Percentiles rank a stretch among this genome's conserved stretches.
These are phyloP conservation scores for Sanderia malayensis DNA, from an alignment of 30 jellyfish, hydroid and myxozoan genomes.

Conservation along the genomic window DNA sequence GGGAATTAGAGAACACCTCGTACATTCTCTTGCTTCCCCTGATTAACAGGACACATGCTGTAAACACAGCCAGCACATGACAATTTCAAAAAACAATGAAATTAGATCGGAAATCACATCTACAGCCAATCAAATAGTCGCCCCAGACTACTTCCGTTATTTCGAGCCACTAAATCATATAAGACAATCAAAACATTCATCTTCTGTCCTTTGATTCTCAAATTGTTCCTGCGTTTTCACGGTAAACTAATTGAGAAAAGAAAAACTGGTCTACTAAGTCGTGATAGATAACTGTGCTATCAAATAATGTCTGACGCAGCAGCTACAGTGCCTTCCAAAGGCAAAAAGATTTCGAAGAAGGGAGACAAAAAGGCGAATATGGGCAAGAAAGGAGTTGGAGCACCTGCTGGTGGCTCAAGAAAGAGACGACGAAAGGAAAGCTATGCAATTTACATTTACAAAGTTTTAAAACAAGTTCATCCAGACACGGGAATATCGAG, in stretches of 20 bases:
- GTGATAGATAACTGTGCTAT: neutral
- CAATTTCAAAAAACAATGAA: neutral
- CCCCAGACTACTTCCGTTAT: constrained; percentile 61
- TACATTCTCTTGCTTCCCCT: no score
- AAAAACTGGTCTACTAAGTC: no score
- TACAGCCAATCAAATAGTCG: constrained; percentile 32
- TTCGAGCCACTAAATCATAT: constrained; percentile 29
- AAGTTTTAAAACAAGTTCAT: constrained; percentile 95
- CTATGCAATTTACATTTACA: constrained; percentile 85
- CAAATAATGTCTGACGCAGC: constrained; percentile 61
- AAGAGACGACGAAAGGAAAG: constrained; percentile 74
- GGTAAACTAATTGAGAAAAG: no score
- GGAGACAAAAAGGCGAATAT: constrained; percentile 76
- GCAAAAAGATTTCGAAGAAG: constrained; percentile 65
- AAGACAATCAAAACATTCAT: no score
- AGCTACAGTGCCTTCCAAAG: constrained; percentile 55
- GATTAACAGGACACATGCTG: no score
- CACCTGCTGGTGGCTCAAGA: constrained; percentile 42
- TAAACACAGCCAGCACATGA: no score
- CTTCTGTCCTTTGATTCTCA: no score
- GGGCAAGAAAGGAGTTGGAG: constrained; percentile 64
- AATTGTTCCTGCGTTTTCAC: no score
- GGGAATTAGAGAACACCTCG: no score
- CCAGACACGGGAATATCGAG: constrained; percentile 95
- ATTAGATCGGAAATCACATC: neutral